Evolutionary conservation across 1,140 invertebrate genomes (phyloP).

Genomic region (Manduca sexta): DNA sequence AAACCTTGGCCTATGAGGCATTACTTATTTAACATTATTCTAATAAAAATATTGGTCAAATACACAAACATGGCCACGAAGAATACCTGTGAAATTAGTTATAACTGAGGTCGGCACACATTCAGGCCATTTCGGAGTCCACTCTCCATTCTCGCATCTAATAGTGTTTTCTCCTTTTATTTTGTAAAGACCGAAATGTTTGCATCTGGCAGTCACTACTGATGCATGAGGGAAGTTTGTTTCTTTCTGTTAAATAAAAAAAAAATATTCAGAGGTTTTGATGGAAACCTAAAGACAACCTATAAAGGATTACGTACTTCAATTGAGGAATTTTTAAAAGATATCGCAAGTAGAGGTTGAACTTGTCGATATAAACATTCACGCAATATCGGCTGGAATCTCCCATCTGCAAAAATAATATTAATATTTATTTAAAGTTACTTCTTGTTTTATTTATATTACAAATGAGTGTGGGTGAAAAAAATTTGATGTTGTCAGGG

Average conservation of each 20-base stretch:
- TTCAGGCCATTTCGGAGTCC: conserved; percentile 81
- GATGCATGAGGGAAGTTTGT: conserved; percentile 79
- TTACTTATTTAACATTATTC: no score
- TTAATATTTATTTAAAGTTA: neutral
- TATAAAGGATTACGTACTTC: conserved; percentile 31
- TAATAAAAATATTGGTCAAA: no score
- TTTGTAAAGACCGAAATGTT: conserved; percentile 87
- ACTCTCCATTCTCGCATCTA: conserved; percentile 85
- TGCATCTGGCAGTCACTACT: conserved; percentile 81
- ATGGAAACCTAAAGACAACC: neutral
- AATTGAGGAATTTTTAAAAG: conserved; percentile 62
- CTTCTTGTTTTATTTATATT: neutral
- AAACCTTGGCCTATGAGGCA: no score
- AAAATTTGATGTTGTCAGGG: no score
- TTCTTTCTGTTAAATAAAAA: conserved; percentile 37
- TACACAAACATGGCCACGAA: neutral
- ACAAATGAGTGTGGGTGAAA: no score
- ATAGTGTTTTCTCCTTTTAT: conserved; percentile 77
- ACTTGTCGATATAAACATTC: conserved; percentile 58
- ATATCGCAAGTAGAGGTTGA: conserved; percentile 49
- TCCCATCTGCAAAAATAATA: conserved; percentile 43
- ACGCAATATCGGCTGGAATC: conserved; percentile 61
- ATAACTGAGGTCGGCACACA: conserved; percentile 85
- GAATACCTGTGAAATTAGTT: conserved; percentile 86
- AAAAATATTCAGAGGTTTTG: neutral